Conservation (phyloP, 2,888 invertebrate genomes). For the Agrochola litura region DNA sequence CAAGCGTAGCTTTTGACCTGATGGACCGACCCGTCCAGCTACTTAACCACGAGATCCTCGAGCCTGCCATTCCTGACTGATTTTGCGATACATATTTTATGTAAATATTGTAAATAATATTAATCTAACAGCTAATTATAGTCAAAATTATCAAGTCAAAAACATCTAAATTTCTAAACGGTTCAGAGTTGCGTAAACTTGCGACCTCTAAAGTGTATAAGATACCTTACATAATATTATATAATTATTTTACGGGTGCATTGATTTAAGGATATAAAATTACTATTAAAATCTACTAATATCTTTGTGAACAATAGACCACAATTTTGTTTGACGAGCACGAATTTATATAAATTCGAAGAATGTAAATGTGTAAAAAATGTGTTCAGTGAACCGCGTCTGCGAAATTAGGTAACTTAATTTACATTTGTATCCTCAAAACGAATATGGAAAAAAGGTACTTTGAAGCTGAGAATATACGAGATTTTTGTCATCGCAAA, state of each 20-base stretch:
- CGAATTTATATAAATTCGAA: slow-evolving; percentile 19
- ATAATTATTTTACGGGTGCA: neutral
- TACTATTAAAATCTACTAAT: neutral
- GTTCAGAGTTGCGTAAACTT: slow-evolving; percentile 37
- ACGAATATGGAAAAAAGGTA: neutral
- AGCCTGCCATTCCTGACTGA: too few species aligned
- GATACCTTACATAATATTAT: slow-evolving; percentile 15
- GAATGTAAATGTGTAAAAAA: slow-evolving; percentile 14
- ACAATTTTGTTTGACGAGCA: slow-evolving; percentile 9
- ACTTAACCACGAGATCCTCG: too few species aligned
- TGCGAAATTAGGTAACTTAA: slow-evolving; percentile 4
- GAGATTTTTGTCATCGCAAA: neutral
- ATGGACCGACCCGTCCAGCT: too few species aligned
- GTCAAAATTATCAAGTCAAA: slow-evolving; percentile 31
- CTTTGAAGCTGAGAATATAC: neutral
- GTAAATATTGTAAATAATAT: slow-evolving; percentile 14
- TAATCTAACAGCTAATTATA: slow-evolving; percentile 1
- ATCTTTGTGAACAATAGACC: slow-evolving; percentile 9
- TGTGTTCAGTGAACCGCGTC: slow-evolving; percentile 20
- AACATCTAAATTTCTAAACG: slow-evolving; percentile 31
- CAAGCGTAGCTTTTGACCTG: too few species aligned
- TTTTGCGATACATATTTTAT: slow-evolving; percentile 25
- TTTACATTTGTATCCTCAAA: neutral
- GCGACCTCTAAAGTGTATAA: slow-evolving; percentile 22
- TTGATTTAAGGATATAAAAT: neutral